Evolutionary conservation across 2,113 vertebrate species (phyloP).

Genomic region (Aegotheles bennettii): DNA sequence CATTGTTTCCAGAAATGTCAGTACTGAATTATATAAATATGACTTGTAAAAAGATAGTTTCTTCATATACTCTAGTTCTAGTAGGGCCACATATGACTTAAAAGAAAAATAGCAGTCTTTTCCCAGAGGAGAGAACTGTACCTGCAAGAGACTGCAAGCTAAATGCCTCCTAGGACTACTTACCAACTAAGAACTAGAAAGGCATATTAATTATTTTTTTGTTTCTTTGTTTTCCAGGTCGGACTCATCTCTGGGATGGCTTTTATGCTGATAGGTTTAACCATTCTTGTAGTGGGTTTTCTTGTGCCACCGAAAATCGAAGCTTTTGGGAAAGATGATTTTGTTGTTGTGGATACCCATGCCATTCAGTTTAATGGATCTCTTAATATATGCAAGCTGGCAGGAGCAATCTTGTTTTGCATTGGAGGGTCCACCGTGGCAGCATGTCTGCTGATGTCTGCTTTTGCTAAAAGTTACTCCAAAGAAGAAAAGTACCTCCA

Average conservation of each 20-base stretch:
- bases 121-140: not conserved
- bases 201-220: not conserved
- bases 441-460: conserved; percentile 86
- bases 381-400: conserved; percentile 91
- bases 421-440: conserved; percentile 88
- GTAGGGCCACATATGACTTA: not conserved
- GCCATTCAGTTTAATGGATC: conserved; percentile 88
- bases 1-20: not conserved
- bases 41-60: not conserved
- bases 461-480: conserved; percentile 87
- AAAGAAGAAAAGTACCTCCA: conserved; percentile 91
- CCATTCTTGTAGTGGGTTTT: conserved; percentile 89
- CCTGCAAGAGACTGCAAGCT: not conserved
- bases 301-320: conserved; percentile 88
- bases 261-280: conserved; percentile 86
- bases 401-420: conserved; percentile 90
- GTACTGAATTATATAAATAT: not conserved
- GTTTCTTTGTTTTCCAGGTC: conserved; percentile 73
- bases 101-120: not conserved
- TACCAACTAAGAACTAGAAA: not conserved
- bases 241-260: conserved; percentile 88
- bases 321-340: conserved; percentile 91
- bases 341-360: conserved; percentile 84
- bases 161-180: not conserved
- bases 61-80: not conserved